Percentiles rank a stretch among this genome's conserved stretches.
phyloP scores from a whole-genome alignment of 2,888 invertebrate genomes.

The Calameuta idolon region DNA sequence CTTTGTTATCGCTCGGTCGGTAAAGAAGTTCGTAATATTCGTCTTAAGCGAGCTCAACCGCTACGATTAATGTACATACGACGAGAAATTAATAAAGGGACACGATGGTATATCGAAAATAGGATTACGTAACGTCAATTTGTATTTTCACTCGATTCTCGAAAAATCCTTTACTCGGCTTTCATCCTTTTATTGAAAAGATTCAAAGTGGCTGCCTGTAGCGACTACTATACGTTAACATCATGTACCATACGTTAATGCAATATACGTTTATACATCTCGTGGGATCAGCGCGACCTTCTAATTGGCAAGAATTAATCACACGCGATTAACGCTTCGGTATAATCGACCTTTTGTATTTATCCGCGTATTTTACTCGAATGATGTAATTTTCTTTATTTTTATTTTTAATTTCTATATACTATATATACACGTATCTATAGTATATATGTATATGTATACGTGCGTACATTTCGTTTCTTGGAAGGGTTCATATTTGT shows the following conservation, averaged over 20 bases:
- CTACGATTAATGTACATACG: not conserved
- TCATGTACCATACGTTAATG: not conserved
- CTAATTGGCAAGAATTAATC: not conserved
- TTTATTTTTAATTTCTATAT: not conserved
- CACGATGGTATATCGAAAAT: not conserved
- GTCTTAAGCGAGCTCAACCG: not conserved
- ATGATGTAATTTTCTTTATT: slow-evolving; percentile 11
- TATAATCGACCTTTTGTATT: not conserved
- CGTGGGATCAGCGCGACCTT: not conserved
- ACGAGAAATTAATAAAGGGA: not conserved
- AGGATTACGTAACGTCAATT: not conserved
- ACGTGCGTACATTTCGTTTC: not conserved
- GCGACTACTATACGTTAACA: not conserved
- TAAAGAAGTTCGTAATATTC: not conserved
- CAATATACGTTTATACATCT: not conserved
- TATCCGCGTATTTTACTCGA: not conserved
- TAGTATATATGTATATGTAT: no score
- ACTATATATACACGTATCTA: not conserved
- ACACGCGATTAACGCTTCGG: not conserved
- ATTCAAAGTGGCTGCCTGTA: not conserved
- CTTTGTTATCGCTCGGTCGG: not conserved
- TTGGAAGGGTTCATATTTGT: not conserved
- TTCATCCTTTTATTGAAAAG: not conserved
- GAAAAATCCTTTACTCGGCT: not conserved
- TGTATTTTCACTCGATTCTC: not conserved